These are phyloP conservation scores for Tolypeutes matacus DNA, from an alignment of 2,797 vertebrate species.

Conservation along the genomic window DNA sequence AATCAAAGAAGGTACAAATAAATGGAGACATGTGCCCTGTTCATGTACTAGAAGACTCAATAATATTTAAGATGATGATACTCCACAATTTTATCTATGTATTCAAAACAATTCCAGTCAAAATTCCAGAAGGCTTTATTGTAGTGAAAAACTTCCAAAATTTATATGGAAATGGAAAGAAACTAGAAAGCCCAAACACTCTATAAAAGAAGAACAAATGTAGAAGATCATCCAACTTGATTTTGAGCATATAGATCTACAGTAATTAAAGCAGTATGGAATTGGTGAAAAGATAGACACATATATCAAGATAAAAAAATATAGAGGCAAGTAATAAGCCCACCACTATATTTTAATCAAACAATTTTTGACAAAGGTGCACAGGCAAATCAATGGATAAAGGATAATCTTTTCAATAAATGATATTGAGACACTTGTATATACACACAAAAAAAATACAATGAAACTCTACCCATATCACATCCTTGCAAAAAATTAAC, in stretches of 20 bases:
- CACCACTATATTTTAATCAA: no score
- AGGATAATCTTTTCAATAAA: no score
- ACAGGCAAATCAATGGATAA: no score
- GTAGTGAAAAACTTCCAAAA: not conserved
- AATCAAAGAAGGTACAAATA: no score
- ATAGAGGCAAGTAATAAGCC: no score
- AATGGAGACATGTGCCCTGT: not conserved
- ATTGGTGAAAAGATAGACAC: no score
- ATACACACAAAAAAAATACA: no score
- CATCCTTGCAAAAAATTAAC: no score
- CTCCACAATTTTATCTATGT: not conserved
- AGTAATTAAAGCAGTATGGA: not conserved
- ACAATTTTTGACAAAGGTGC: no score
- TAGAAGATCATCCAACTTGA: not conserved
- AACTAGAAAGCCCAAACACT: not conserved
- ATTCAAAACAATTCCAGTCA: not conserved
- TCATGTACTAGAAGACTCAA: not conserved
- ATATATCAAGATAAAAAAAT: no score
- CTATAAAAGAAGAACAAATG: not conserved
- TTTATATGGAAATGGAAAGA: not conserved
- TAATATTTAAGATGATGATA: not conserved
- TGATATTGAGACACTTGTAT: no score
- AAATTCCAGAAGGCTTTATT: not conserved
- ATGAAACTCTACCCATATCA: no score
- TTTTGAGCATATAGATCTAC: not conserved